Evolutionary conservation across 2,113 vertebrate genomes (phyloP).

Genomic region (Lampris megalopsis): DNA sequence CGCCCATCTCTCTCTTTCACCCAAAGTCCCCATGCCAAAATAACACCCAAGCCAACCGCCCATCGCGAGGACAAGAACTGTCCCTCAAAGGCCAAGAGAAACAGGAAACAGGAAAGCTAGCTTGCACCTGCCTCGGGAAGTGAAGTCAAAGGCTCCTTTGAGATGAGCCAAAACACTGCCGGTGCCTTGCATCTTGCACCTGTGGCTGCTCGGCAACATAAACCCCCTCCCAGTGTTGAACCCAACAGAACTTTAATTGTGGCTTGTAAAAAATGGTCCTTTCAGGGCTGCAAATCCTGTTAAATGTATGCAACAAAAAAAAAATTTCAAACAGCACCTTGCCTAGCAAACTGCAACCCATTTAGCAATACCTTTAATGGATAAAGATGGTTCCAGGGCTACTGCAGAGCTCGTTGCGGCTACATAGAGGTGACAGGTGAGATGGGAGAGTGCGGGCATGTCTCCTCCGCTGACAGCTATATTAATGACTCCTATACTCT

Average conservation of each 20-base stretch:
- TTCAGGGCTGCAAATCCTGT: constrained; percentile 47
- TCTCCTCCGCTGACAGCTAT: constrained; percentile 38
- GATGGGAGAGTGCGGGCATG: neutral
- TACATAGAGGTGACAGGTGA: neutral
- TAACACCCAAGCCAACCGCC: constrained; percentile 44
- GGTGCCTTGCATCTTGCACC: constrained; percentile 73
- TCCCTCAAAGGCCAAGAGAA: constrained; percentile 63
- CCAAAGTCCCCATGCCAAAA: constrained; percentile 31
- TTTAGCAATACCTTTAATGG: constrained; percentile 7
- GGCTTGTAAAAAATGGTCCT: constrained; percentile 40
- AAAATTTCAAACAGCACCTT: neutral
- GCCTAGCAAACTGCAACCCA: constrained; percentile 17
- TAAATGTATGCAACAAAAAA: neutral
- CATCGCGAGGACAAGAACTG: constrained; percentile 54
- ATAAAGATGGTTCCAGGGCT: neutral
- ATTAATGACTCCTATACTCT: constrained; percentile 34
- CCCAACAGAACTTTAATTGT: constrained; percentile 61
- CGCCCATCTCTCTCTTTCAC: constrained; percentile 57
- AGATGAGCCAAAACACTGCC: constrained; percentile 59
- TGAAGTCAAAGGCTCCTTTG: constrained; percentile 74
- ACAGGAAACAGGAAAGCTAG: constrained; percentile 72
- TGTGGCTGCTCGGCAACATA: constrained; percentile 66
- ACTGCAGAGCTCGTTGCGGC: neutral
- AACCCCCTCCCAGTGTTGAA: constrained; percentile 33
- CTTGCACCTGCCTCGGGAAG: constrained; percentile 72